Percentiles rank a stretch among this genome's conserved stretches.
Conservation (phyloP, 2,113 vertebrate species). For the Picathartes gymnocephalus region DNA sequence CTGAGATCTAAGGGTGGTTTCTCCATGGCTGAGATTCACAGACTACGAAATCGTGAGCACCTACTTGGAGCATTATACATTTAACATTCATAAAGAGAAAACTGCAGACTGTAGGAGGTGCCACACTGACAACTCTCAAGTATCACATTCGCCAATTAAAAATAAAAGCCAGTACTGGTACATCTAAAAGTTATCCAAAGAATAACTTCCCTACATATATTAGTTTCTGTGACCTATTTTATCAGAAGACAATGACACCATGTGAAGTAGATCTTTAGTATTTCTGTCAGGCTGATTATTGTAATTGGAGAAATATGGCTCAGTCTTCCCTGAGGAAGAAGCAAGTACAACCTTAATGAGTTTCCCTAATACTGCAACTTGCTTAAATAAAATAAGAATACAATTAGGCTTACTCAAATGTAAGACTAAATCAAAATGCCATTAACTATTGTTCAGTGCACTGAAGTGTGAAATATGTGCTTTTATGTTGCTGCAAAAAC, state of each 20-base stretch:
- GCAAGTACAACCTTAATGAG: slow-evolving; percentile 46
- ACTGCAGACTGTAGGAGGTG: background rate
- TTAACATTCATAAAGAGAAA: background rate
- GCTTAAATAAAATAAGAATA: slow-evolving; percentile 60
- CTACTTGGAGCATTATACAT: background rate
- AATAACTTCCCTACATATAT: background rate
- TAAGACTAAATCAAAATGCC: slow-evolving; percentile 45
- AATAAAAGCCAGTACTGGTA: background rate
- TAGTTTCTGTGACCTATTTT: slow-evolving; percentile 48
- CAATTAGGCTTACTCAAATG: slow-evolving; percentile 54
- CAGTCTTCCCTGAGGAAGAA: slow-evolving; percentile 49
- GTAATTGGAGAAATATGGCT: slow-evolving; percentile 48
- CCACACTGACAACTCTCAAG: background rate
- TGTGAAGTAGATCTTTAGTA: slow-evolving; percentile 32
- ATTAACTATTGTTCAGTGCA: slow-evolving; percentile 41
- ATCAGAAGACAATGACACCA: slow-evolving; percentile 19
- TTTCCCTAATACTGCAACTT: slow-evolving; percentile 41
- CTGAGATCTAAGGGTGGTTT: background rate
- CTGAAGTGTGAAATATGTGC: slow-evolving; percentile 18
- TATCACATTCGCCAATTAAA: slow-evolving; percentile 8
- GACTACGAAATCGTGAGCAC: background rate
- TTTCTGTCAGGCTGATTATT: slow-evolving; percentile 57
- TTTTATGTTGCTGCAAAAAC: slow-evolving; percentile 37
- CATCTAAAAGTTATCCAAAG: background rate
- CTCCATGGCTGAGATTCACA: background rate